Evolutionary conservation across 2,797 vertebrate genomes (phyloP).

Genomic region (Rhinatrema bivittatum): DNA sequence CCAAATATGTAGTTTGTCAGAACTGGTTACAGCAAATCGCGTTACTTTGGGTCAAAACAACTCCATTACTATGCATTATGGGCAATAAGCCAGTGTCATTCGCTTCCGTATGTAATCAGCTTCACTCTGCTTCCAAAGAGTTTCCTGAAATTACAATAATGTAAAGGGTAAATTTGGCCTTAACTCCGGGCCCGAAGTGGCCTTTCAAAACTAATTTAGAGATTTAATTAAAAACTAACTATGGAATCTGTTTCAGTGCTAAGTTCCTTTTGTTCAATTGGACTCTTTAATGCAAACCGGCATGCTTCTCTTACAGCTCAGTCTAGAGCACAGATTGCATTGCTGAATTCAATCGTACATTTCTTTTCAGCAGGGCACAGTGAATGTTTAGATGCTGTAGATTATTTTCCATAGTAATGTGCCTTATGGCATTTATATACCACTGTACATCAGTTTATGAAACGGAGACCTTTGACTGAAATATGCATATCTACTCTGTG

Average conservation of each 20-base stretch:
- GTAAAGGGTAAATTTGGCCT: slow-evolving; percentile 39
- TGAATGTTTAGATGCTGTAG: slow-evolving; percentile 30
- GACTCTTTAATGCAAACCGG: slow-evolving; percentile 37
- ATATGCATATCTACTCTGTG: no score
- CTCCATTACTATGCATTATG: slow-evolving; percentile 27
- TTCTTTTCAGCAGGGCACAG: slow-evolving; percentile 28
- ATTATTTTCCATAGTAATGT: no score
- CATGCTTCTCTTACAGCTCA: slow-evolving; percentile 28
- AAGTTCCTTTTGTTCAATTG: slow-evolving; percentile 34
- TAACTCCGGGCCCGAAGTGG: slow-evolving; percentile 47
- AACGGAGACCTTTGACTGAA: no score
- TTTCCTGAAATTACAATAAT: slow-evolving; percentile 16
- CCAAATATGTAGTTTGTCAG: slow-evolving; percentile 12
- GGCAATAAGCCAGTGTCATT: slow-evolving; percentile 32
- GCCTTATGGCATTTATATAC: no score
- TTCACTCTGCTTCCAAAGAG: slow-evolving; percentile 37
- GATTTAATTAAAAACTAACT: slow-evolving; percentile 35
- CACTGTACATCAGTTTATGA: no score
- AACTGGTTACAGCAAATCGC: slow-evolving; percentile 24
- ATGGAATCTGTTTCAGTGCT: slow-evolving; percentile 16
- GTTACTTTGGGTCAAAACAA: slow-evolving; percentile 22
- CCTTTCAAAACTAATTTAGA: slow-evolving; percentile 49
- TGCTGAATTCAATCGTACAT: slow-evolving; percentile 32
- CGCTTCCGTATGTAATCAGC: slow-evolving; percentile 44
- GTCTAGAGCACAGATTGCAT: no score